These are phyloP conservation scores for Alviniconcha strummeri DNA, from an alignment of 2,888 invertebrate genomes.

Conservation along the genomic window DNA sequence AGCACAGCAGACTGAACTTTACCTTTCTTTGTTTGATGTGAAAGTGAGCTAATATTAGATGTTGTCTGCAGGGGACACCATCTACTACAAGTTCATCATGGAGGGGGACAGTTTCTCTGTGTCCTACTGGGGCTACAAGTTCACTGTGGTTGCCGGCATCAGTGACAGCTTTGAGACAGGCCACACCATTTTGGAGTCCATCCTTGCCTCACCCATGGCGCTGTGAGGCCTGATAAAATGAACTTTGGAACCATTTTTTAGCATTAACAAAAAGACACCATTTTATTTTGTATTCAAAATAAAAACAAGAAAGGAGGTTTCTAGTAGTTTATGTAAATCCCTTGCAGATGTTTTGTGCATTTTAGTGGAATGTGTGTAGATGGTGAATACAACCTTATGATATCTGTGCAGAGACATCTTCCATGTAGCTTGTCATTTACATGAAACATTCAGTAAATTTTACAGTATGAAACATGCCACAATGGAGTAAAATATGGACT, in stretches of 20 bases:
- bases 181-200: conserved; percentile 65
- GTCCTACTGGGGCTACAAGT: conserved; percentile 67
- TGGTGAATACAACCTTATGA: no score
- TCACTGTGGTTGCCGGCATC: conserved; percentile 65
- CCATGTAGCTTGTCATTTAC: no score
- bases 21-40: no score
- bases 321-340: no score
- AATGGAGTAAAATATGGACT: no score
- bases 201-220: conserved; percentile 59
- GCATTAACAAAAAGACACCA: not conserved
- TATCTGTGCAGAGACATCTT: no score
- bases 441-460: no score
- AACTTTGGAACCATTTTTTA: not conserved
- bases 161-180: conserved; percentile 71
- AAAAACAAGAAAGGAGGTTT: not conserved
- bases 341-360: no score
- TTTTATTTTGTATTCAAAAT: not conserved
- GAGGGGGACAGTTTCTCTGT: conserved; percentile 48
- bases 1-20: no score
- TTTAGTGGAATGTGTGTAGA: no score
- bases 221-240: conserved; percentile 48
- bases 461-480: no score
- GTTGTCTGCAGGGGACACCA: conserved; percentile 60
- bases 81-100: conserved; percentile 61
- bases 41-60: no score